A percentile compares a stretch with the other conserved stretches of the same genome.
Conservation (phyloP, 2,797 vertebrate genomes). For the Vipera latastei region DNA sequence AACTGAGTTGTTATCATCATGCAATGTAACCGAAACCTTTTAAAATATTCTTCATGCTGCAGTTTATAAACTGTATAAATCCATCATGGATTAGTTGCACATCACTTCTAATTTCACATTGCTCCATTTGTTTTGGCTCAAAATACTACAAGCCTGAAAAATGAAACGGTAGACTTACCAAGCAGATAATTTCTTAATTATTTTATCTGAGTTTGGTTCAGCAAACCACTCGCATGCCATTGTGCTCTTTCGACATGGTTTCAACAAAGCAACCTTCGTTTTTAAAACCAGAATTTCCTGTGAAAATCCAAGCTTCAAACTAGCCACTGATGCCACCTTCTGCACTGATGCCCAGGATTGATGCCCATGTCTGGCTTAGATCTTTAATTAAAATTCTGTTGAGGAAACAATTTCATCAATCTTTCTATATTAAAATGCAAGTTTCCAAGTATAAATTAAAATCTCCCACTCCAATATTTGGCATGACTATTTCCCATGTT, state of each 20-base stretch:
- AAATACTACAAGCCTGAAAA: neutral
- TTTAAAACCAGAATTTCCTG: neutral
- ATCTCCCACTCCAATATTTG: neutral
- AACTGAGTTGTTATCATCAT: neutral
- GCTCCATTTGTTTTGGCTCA: neutral
- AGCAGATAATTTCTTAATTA: neutral
- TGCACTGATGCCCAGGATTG: neutral
- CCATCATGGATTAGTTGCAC: neutral
- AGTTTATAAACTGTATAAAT: neutral
- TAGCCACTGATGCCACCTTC: neutral
- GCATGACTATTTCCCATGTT: neutral
- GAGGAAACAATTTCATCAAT: neutral
- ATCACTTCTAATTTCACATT: neutral
- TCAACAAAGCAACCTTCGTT: neutral
- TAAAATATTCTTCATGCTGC: conserved; percentile 15
- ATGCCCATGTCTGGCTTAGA: neutral
- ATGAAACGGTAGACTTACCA: neutral
- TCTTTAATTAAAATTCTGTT: neutral
- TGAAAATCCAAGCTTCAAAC: neutral
- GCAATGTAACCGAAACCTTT: neutral
- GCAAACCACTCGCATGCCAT: neutral
- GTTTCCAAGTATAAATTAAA: neutral
- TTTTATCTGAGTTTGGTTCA: neutral
- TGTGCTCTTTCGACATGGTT: neutral
- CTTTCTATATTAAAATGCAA: neutral